Evolutionary conservation across 2,797 vertebrate species (phyloP).

Genomic region (Falco peregrinus): DNA sequence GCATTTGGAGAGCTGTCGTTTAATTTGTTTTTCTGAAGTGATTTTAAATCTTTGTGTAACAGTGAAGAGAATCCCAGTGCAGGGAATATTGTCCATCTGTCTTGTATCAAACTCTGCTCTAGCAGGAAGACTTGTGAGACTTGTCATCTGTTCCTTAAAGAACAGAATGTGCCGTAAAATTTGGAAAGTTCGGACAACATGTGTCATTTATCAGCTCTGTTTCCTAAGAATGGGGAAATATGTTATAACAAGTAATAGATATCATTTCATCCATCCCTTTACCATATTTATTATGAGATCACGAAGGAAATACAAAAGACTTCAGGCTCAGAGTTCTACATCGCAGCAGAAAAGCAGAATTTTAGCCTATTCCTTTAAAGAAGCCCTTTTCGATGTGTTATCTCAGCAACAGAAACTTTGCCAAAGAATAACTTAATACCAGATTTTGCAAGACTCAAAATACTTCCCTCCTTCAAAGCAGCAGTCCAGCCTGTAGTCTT

Average conservation of each 20-base stretch:
- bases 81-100: conserved; percentile 70
- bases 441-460: not conserved
- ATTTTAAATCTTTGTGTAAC: not conserved
- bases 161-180: conserved; percentile 69
- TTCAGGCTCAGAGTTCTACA: not conserved
- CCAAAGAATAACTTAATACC: not conserved
- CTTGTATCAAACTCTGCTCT: conserved; percentile 68
- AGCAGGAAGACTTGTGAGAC: conserved; percentile 68
- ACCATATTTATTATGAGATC: conserved; percentile 4
- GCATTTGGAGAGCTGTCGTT: not conserved
- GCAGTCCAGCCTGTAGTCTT: not conserved
- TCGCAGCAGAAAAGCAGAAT: not conserved
- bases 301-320: not conserved
- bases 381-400: not conserved
- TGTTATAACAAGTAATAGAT: conserved; percentile 17
- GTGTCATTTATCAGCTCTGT: conserved; percentile 44
- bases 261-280: not conserved
- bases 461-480: not conserved
- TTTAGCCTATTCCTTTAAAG: conserved; percentile 4
- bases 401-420: not conserved
- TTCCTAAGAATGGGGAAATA: conserved; percentile 35
- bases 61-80: conserved; percentile 11
- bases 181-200: conserved; percentile 68
- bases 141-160: conserved; percentile 75
- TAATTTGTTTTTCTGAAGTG: conserved; percentile 19